Base-by-base conservation (phyloP, 2,113 vertebrate genomes). In the Anguilla rostrata region DNA sequence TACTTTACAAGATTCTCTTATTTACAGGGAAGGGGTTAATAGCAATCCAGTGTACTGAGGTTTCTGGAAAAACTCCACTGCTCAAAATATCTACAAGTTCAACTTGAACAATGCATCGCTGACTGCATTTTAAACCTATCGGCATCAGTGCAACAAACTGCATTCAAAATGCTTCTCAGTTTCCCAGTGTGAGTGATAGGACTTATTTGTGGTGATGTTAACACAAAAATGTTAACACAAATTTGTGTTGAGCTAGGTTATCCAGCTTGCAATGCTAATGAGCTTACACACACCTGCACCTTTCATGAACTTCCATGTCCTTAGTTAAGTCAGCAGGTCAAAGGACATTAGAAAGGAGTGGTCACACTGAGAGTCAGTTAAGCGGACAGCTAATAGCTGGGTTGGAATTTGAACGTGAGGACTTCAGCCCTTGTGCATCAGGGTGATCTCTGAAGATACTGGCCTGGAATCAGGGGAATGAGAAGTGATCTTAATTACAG, bases 1-100 rank as follows among this genome's bases (percentile, higher is more conserved):
- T 92, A 88, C 88, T 93, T 92, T 93, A 94, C 91, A 93, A 94
- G 90, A 89, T 82, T 92, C 90, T 85, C 82, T 86, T 94, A 95
- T 95, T 89, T 95, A 96, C 95, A 95, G 90, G 88, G 87, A 92
- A 85, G 83, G 90, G 88, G 89, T 78, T 80, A 88, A 84, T 85
- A 93, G 85, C 88, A 88, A 92, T 92, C 90, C 92, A 94, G 89
- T 93, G 92, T 89, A 92, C 91, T 92, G 85, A 16, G 15, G 22
- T 81, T 88, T 92, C 91, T 88, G 90, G 82, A 84, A 88, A 49
- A 89, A 39, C 39, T 11, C 81, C 41, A 85, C 82, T 90, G 87
- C 83, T 93, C 81, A 90, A 91, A 92, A 90, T 94, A 93, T 94
- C 90, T 94, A 92, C 93, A 94, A 91, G 92, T 87, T 89, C 84